phyloP scores from a whole-genome alignment of 35 echinoderm and acorn worm species.

The Amphiura filiformis region DNA sequence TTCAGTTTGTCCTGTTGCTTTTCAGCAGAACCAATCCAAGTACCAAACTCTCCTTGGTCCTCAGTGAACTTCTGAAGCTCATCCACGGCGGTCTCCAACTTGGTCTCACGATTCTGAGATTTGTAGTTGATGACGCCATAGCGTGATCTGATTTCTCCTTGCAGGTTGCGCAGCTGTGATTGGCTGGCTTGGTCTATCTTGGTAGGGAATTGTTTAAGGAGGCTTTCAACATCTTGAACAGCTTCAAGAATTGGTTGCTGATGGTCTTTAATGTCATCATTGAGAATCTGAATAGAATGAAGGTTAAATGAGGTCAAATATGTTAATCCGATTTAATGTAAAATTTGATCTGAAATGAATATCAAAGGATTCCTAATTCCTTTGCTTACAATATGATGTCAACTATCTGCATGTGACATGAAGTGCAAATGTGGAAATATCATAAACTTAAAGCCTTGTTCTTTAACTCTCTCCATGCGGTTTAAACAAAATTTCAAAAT shows the following conservation, averaged over 20 bases:
- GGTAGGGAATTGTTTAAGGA: constrained; percentile 67
- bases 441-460: no score
- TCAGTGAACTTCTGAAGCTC: constrained; percentile 81
- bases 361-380: no score
- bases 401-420: no score
- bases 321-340: no score
- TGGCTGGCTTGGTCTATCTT: constrained; percentile 62
- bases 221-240: constrained; percentile 61
- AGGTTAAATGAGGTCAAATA: no score
- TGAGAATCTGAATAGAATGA: constrained; percentile 55
- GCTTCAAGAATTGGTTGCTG: constrained; percentile 77
- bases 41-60: constrained; percentile 68
- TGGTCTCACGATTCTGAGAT: constrained; percentile 69
- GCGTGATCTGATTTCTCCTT: constrained; percentile 70
- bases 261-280: constrained; percentile 76
- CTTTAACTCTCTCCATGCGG: no score
- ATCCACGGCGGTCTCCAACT: constrained; percentile 53
- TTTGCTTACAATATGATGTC: no score
- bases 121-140: constrained; percentile 89
- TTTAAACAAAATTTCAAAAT: no score
- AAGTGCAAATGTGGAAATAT: no score
- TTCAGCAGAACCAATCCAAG: constrained; percentile 74
- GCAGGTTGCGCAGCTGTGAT: constrained; percentile 53
- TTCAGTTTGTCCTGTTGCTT: constrained; percentile 49
- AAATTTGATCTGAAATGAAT: no score